These are phyloP conservation scores for Phengaris alcon DNA, from an alignment of 2,888 invertebrate genomes.

Conservation along the genomic window DNA sequence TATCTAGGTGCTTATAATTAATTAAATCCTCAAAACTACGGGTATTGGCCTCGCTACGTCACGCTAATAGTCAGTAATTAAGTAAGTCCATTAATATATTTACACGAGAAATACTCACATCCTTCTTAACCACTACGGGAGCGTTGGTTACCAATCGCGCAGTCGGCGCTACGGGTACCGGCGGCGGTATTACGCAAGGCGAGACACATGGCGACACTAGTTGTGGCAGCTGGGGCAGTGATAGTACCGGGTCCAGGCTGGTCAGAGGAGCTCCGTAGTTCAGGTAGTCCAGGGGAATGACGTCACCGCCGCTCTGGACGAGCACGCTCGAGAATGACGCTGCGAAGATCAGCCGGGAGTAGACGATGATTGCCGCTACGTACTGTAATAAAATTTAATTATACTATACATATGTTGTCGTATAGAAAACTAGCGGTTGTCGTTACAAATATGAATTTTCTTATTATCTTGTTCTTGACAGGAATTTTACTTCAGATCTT, in stretches of 20 bases:
- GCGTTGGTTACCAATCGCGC: slow-evolving; percentile 53
- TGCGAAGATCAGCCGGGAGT: slow-evolving; percentile 45
- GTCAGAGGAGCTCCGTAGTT: slow-evolving; percentile 51
- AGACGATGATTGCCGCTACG: slow-evolving; percentile 39
- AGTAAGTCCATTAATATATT: slow-evolving; percentile 27
- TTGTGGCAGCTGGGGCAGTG: slow-evolving; percentile 46
- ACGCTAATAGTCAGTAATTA: no score
- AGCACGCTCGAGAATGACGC: slow-evolving; percentile 62
- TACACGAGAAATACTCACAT: slow-evolving; percentile 48
- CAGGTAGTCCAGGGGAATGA: slow-evolving; percentile 50
- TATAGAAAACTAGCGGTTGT: no score
- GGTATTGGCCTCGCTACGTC: no score
- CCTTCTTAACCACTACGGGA: slow-evolving; percentile 53
- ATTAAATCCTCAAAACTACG: no score
- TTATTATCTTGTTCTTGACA: no score
- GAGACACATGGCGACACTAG: slow-evolving; percentile 56
- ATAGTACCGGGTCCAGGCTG: slow-evolving; percentile 45
- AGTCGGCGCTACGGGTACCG: slow-evolving; percentile 46
- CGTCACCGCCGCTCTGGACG: slow-evolving; percentile 53
- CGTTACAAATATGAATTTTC: no score
- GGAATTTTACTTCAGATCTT: no score
- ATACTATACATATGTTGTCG: no score
- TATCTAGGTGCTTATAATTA: no score
- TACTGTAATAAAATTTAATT: slow-evolving; percentile 39
- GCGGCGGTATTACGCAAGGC: slow-evolving; percentile 56